Percentiles rank a stretch among this genome's conserved stretches.
phyloP scores from a whole-genome alignment of 1,140 invertebrate species.

The Polyergus mexicanus region DNA sequence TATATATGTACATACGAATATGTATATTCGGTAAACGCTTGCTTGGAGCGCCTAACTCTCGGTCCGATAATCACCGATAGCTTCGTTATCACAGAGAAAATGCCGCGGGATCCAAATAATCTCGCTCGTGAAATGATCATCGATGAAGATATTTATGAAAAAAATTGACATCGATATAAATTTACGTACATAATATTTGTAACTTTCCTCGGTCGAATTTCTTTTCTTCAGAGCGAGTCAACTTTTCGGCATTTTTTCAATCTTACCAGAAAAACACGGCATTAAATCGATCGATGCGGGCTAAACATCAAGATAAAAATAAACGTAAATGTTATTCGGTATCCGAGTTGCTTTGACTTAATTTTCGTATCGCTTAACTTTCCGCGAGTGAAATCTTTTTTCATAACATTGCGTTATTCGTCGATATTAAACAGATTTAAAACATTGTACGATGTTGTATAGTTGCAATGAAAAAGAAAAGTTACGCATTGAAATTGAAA shows the following conservation, averaged over 20 bases:
- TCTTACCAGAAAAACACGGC: background rate
- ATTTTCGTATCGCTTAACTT: background rate
- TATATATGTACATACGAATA: background rate
- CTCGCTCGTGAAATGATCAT: constrained; percentile 15
- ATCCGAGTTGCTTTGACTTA: background rate
- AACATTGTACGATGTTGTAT: background rate
- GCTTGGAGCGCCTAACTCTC: constrained; percentile 15
- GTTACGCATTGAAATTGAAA: background rate
- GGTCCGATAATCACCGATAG: background rate
- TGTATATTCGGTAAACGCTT: constrained; percentile 19
- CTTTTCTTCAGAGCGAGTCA: background rate
- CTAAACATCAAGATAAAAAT: background rate
- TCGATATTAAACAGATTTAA: background rate
- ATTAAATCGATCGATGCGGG: background rate
- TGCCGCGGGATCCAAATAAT: background rate
- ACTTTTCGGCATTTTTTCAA: background rate
- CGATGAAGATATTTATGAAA: background rate
- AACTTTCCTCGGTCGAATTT: background rate
- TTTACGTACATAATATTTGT: too few relatives aligned
- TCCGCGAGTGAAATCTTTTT: background rate
- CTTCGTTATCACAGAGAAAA: background rate
- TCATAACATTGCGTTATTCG: background rate
- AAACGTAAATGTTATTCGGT: background rate
- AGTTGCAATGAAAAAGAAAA: background rate
- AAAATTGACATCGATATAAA: background rate